Evolutionary conservation across 2,888 invertebrate species (phyloP), one percentile per base, ranked within the genome.

Genomic region (Sinhomidia bicolor): DNA sequence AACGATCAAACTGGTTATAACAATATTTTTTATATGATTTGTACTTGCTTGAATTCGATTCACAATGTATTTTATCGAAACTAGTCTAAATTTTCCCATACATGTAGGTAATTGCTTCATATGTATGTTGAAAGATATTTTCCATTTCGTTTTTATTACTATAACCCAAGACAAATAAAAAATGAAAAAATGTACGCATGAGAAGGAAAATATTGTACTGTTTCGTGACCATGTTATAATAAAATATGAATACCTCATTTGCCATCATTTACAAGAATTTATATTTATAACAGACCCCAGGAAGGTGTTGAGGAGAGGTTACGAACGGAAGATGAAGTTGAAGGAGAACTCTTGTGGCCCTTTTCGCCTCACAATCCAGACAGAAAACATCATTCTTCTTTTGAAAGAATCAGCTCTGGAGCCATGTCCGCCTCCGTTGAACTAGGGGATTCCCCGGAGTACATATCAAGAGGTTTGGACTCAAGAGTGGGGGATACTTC

Each of bases 291-390:
- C 29, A 84, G 84, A 60, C 62, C 84, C 29, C 60, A 57, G n/a
- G 41, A 20, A n/a, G 85, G 85, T 51, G 88, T 6, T 17, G 62
- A 71, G 20, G 81, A 87, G 12, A 81, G 81, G 57, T 6, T 79
- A 23, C 83, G 83, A 3, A 78, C 88, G 51, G 84, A 88, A 84
- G 88, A 79, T 79, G 88, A 88, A 80, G 71, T 88, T 2, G 84
- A 88, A 44, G 83, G 76, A 51, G 88, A 88, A 12, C 88, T 88
- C 29, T 20, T 79, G n/a, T 88, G 88, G 88, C 84, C 79, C 57
- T 88, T 88, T 36, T 88, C 88, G 47, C 88, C 88, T 20, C 88
- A 88, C 57, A 88, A 88, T 88, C 88, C 88, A 17, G 88, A 88
- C 44, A 78, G 88, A 84, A 88, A 88, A 26, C 78, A 84, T 60